Conservation (phyloP, 2,113 vertebrate species). For the Anoplopoma fimbria region DNA sequence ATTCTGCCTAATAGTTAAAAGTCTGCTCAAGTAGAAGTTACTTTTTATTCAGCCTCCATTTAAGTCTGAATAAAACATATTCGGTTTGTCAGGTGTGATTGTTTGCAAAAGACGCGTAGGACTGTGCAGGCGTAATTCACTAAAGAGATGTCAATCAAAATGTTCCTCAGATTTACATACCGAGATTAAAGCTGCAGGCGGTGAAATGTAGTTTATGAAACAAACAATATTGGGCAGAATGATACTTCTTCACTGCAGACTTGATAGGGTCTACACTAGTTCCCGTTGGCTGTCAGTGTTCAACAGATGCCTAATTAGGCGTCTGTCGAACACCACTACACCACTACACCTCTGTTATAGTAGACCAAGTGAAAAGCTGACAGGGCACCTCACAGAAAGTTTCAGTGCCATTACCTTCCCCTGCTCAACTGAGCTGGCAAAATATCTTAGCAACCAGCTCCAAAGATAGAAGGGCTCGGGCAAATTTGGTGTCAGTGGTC, state of each 20-base stretch:
- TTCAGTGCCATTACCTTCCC: slow-evolving; percentile 56
- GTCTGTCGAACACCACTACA: neutral
- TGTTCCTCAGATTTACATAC: slow-evolving; percentile 23
- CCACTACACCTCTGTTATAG: neutral
- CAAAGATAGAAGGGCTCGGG: neutral
- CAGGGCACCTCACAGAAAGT: slow-evolving; percentile 57
- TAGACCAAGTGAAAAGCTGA: slow-evolving; percentile 51
- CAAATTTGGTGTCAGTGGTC: slow-evolving; percentile 25
- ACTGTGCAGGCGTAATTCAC: slow-evolving; percentile 16
- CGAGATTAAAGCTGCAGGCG: slow-evolving; percentile 27
- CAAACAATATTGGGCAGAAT: slow-evolving; percentile 16
- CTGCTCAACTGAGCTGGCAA: slow-evolving; percentile 49
- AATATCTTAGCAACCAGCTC: slow-evolving; percentile 38
- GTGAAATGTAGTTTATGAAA: slow-evolving; percentile 3
- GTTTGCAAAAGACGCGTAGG: slow-evolving; percentile 32
- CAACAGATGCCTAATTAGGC: slow-evolving; percentile 41
- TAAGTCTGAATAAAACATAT: slow-evolving; percentile 20
- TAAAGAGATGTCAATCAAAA: slow-evolving; percentile 28
- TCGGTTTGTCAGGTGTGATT: slow-evolving; percentile 28
- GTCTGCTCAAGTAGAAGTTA: neutral
- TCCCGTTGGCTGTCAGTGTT: slow-evolving; percentile 29
- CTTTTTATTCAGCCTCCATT: slow-evolving; percentile 3
- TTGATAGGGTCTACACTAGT: slow-evolving; percentile 1
- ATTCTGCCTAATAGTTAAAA: neutral
- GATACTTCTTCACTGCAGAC: slow-evolving; percentile 14